Percentiles rank a stretch among this genome's conserved stretches.
Evolutionary conservation across 1,140 invertebrate species (phyloP).

Genomic region (Vollenhovia emeryi): DNA sequence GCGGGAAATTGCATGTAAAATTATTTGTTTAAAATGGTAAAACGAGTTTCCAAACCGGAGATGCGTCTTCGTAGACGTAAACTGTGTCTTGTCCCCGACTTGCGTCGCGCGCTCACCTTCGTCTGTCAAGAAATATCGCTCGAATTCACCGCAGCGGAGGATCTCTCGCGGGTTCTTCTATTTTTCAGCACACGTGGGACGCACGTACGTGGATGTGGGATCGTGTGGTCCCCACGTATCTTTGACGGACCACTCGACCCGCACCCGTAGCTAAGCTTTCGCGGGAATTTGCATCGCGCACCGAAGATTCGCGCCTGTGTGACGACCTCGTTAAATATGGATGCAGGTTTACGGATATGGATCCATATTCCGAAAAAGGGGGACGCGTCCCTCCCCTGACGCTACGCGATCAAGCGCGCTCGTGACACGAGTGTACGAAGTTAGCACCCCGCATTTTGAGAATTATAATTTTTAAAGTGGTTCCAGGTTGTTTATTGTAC

Average conservation of each 20-base stretch:
- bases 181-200: conserved; percentile 83
- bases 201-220: conserved; percentile 46
- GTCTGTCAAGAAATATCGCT: conserved; percentile 22
- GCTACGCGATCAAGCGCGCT: conserved; percentile 56
- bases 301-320: conserved; percentile 62
- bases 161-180: conserved; percentile 71
- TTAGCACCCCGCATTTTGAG: too few relatives aligned
- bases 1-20: background rate
- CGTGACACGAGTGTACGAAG: conserved; percentile 65
- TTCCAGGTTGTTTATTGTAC: too few relatives aligned
- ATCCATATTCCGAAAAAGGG: conserved; percentile 63
- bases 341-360: conserved; percentile 76
- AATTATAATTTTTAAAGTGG: too few relatives aligned
- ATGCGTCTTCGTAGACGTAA: background rate
- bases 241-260: conserved; percentile 60
- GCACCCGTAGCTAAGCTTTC: conserved; percentile 80
- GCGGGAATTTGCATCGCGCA: conserved; percentile 83
- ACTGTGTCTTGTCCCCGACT: background rate
- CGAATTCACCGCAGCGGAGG: background rate
- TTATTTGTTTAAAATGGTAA: conserved; percentile 5
- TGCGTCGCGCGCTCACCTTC: background rate
- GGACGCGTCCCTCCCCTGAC: conserved; percentile 60
- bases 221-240: background rate
- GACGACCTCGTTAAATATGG: conserved; percentile 83
- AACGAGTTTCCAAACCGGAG: background rate